Evolutionary conservation across 2,888 invertebrate species (phyloP).

Genomic region (Gisinianus flammeolus): DNA sequence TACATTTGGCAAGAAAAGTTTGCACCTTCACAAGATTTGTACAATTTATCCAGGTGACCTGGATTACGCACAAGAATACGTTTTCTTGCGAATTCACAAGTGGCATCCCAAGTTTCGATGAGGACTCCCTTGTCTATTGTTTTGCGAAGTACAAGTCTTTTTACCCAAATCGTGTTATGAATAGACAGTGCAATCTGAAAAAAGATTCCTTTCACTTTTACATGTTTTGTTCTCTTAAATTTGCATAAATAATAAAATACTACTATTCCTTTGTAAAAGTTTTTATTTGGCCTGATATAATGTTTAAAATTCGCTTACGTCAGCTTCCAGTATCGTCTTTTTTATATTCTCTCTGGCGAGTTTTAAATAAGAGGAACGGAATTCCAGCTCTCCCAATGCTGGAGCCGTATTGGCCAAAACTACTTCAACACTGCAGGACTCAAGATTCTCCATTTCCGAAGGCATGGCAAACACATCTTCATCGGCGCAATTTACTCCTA

Average conservation of each 20-base stretch:
- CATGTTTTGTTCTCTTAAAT: no score
- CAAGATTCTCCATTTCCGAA: slow-evolving; percentile 18
- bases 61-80: slow-evolving; percentile 13
- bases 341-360: neutral
- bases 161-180: slow-evolving; percentile 32
- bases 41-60: slow-evolving; percentile 22
- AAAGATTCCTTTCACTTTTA: neutral
- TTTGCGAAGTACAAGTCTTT: slow-evolving; percentile 17
- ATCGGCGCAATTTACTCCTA: neutral
- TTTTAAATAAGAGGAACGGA: neutral
- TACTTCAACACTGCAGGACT: slow-evolving; percentile 22
- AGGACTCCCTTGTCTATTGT: neutral
- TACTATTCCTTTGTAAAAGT: no score
- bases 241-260: neutral
- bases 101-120: slow-evolving; percentile 31
- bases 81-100: neutral
- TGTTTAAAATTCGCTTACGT: slow-evolving; percentile 19
- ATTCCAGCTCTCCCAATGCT: slow-evolving; percentile 14
- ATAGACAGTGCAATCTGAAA: slow-evolving; percentile 28
- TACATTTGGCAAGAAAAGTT: slow-evolving; percentile 20
- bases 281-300: no score
- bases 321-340: slow-evolving; percentile 16
- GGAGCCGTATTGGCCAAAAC: slow-evolving; percentile 28
- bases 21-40: slow-evolving; percentile 21
- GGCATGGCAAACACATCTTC: slow-evolving; percentile 24